phyloP scores from a whole-genome alignment of 1,140 invertebrate genomes.

The Drosophila tani region DNA sequence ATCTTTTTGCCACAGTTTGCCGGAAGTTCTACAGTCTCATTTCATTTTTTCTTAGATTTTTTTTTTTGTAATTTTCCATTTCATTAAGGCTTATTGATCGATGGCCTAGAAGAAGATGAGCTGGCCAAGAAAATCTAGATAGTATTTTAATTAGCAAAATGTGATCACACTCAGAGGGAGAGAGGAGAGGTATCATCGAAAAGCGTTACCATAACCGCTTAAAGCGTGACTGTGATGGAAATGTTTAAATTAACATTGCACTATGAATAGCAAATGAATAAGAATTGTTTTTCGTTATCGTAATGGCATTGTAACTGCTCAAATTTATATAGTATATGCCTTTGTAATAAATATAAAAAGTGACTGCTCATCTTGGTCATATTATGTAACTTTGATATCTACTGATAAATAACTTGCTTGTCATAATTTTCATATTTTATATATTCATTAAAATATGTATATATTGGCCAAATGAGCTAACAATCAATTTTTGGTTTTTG shows the following conservation, averaged over 20 bases:
- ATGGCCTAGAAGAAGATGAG: constrained; percentile 27
- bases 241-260: constrained; percentile 55
- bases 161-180: not conserved
- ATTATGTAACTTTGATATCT: not conserved
- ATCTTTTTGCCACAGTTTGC: constrained; percentile 24
- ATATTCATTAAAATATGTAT: constrained; percentile 3
- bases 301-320: constrained; percentile 32
- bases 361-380: not conserved
- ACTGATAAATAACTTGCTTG: not conserved
- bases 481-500: constrained; percentile 25
- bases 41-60: constrained; percentile 21
- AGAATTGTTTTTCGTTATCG: constrained; percentile 23
- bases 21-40: constrained; percentile 14
- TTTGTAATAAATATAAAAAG: not conserved
- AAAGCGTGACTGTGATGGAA: constrained; percentile 44
- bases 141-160: constrained; percentile 51
- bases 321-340: constrained; percentile 7
- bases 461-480: constrained; percentile 10
- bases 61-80: constrained; percentile 57
- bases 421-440: not conserved
- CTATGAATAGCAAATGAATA: constrained; percentile 22
- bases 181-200: not conserved
- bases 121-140: constrained; percentile 3
- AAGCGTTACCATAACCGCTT: not conserved
- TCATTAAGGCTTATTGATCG: constrained; percentile 53